These are phyloP conservation scores for Penelope pileata DNA, from an alignment of 2,113 vertebrate species.

Conservation along the genomic window DNA sequence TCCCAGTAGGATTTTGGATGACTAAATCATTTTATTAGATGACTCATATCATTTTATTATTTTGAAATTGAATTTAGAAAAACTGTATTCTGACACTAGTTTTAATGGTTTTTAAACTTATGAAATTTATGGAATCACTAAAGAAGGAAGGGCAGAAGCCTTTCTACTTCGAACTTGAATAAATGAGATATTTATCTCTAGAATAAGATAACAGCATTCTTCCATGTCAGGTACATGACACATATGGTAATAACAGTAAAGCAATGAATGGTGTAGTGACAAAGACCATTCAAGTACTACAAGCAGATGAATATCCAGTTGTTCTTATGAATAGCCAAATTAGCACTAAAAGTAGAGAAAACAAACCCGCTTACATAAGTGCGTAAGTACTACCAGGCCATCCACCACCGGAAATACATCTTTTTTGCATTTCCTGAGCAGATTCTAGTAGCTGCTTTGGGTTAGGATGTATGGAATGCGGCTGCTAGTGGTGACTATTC, in stretches of 20 bases:
- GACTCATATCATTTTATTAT: neutral
- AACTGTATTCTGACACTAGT: neutral
- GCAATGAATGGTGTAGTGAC: neutral
- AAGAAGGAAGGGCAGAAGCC: neutral
- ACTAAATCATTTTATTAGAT: no score
- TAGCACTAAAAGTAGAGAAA: neutral
- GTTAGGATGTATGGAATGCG: neutral
- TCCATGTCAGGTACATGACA: neutral
- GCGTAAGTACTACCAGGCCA: neutral
- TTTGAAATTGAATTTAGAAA: neutral
- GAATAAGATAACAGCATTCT: neutral
- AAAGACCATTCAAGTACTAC: neutral
- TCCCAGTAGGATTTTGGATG: neutral
- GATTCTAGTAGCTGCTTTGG: constrained; percentile 16
- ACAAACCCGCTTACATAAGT: neutral
- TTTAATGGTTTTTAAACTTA: neutral
- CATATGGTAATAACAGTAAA: neutral
- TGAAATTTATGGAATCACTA: neutral
- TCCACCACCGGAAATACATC: neutral
- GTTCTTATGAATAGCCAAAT: neutral
- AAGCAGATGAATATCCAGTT: neutral
- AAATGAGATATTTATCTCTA: neutral
- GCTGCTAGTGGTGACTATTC: neutral
- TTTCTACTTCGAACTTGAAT: neutral
- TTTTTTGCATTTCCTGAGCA: constrained; percentile 37